Base-by-base conservation (phyloP, 2,888 invertebrate genomes). In the Agonopterix arenella region DNA sequence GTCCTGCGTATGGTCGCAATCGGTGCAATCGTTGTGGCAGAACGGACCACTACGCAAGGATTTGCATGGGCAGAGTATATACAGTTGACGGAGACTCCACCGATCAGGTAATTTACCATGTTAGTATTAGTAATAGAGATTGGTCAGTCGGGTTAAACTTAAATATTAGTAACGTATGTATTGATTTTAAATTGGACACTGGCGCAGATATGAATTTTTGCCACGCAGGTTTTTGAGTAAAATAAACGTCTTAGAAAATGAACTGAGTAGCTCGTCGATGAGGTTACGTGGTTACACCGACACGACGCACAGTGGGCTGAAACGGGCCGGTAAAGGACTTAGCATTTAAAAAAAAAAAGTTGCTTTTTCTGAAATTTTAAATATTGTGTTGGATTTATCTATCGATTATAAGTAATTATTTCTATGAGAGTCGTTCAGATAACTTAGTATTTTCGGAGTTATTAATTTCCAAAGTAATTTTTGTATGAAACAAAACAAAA, bases 121-220 rank as follows among this genome's bases (percentile, higher is more conserved):
- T 46, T 48, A 36, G 38, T 44, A 46, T 16, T 47, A 44, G 16
- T 13, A 28, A 8, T 44, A 46, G 37, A 45, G 54, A 57, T 18
- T 62, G 56, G 57, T 50, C 48, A 1, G 50, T 52, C 1, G 45
- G 48, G 5, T n/a, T n/a, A n/a, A n/a, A n/a, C n/a, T 46, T 59
- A 46, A 40, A 52, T 5, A 55, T 62, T 36, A 56, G 54, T 42
- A 43, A 47, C 36, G 11, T 11, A 18, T n/a, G 18, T 37, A 53
- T 60, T 4, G 36, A 41, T 11, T 63, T 61, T 50, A 60, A 60
- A 52, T 37, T 61, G 38, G 58, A 60, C 42, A 58, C 61, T 43
- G 58, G 59, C 28, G 60, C 59, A 1, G 60, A 61, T 41, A 59
- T 55, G 13, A 13, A 13, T 13, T 13, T 2, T 13, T 13, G 13